These are phyloP conservation scores for Chironomus tentans DNA, from an alignment of 2,888 invertebrate species.

Conservation along the genomic window DNA sequence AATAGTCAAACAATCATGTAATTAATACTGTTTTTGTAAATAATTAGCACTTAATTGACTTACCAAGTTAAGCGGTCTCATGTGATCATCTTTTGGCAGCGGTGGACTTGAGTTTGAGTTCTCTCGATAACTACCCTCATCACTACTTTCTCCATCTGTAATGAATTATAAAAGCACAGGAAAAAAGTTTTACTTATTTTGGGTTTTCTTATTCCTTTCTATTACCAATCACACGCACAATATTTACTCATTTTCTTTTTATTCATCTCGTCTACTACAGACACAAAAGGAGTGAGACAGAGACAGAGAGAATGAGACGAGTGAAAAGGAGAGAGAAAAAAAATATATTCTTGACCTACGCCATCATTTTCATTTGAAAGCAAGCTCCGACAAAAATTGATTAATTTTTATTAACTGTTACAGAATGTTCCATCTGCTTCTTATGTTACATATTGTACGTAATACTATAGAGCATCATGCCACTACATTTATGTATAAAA, in stretches of 20 bases:
- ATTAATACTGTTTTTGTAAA: not conserved
- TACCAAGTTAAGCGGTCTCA: conserved; percentile 30
- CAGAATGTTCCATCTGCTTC: conserved; percentile 17
- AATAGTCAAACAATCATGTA: not conserved
- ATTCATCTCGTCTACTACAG: not conserved
- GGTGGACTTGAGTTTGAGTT: conserved; percentile 26
- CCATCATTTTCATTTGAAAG: conserved; percentile 4
- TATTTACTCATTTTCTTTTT: not conserved
- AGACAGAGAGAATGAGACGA: no score
- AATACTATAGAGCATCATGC: no score
- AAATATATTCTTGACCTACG: conserved; percentile 19
- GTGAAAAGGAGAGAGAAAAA: not conserved
- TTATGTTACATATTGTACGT: not conserved
- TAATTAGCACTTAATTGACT: conserved; percentile 5
- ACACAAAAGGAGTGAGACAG: no score
- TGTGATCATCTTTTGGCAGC: conserved; percentile 19
- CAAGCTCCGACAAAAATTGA: conserved; percentile 25
- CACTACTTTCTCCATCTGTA: conserved; percentile 23
- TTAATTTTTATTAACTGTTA: conserved; percentile 27
- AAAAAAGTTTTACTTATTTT: not conserved
- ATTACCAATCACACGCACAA: not conserved
- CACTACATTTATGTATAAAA: not conserved
- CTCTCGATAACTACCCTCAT: conserved; percentile 25
- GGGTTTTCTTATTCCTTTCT: no score
- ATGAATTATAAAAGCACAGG: not conserved